Conservation (phyloP, 2,888 invertebrate species). For the Cosmorhoe ocellata region DNA sequence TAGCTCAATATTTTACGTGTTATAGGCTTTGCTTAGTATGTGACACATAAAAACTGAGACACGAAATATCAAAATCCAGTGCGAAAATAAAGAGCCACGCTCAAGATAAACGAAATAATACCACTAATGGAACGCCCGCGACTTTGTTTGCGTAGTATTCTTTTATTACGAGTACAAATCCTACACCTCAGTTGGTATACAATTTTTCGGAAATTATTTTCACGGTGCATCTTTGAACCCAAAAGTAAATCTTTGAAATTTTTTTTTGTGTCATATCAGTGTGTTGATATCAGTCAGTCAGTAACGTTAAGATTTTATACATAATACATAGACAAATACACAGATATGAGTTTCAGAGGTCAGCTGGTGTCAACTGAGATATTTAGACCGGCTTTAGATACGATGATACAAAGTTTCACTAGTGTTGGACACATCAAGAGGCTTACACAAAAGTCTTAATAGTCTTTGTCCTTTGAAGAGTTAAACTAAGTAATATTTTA, state of each 20-base stretch:
- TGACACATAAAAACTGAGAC: not conserved
- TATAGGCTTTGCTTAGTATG: not conserved
- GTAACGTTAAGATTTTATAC: not conserved
- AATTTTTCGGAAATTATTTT: too few species aligned
- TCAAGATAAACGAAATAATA: not conserved
- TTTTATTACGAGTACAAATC: too few species aligned
- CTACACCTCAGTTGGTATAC: too few species aligned
- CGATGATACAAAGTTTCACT: constrained; percentile 13
- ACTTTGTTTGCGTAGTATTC: too few species aligned
- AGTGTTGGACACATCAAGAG: constrained; percentile 1
- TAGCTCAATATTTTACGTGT: not conserved
- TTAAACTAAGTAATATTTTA: too few species aligned
- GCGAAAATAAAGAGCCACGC: constrained; percentile 12
- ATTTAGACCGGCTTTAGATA: constrained; percentile 12
- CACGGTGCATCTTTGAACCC: too few species aligned
- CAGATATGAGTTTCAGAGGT: constrained; percentile 8
- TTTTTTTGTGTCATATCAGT: too few species aligned
- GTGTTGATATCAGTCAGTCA: too few species aligned
- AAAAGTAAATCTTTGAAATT: too few species aligned
- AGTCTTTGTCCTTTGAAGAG: too few species aligned
- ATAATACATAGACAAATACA: constrained; percentile 16
- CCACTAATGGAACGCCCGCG: too few species aligned
- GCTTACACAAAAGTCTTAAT: too few species aligned
- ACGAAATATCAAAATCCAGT: constrained; percentile 8
- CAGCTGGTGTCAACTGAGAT: constrained; percentile 13